phyloP scores from a whole-genome alignment of 2,113 vertebrate genomes.

The Puffinus mauretanicus region DNA sequence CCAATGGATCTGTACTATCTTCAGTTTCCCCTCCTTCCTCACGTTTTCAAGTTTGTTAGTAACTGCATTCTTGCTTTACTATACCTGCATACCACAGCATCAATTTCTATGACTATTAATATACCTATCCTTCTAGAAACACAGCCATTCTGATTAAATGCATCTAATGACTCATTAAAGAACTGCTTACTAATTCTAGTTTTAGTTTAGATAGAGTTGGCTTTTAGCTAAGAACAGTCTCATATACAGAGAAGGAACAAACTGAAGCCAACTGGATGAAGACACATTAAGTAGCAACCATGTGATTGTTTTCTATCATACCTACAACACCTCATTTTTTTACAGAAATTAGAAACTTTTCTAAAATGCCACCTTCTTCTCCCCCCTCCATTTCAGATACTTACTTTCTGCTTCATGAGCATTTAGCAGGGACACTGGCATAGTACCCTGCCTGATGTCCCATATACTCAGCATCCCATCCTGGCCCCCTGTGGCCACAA shows the following conservation, averaged over 20 bases:
- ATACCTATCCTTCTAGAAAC: neutral
- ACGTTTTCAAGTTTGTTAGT: neutral
- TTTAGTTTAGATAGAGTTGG: neutral
- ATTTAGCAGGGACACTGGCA: conserved; percentile 92
- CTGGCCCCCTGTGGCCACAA: conserved; percentile 93
- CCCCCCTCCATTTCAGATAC: neutral
- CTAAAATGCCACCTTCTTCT: neutral
- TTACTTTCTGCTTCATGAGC: conserved; percentile 96
- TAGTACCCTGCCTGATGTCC: conserved; percentile 90
- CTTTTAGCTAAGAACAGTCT: neutral
- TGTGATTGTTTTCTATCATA: neutral
- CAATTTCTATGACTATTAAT: neutral
- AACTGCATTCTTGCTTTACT: neutral
- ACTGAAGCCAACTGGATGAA: neutral
- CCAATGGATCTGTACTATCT: neutral
- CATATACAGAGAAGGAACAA: neutral
- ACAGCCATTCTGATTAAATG: neutral
- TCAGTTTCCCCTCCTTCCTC: neutral
- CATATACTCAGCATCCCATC: conserved; percentile 97
- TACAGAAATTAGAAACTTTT: neutral
- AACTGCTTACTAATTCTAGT: neutral
- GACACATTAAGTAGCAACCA: neutral
- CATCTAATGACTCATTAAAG: neutral
- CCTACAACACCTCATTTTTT: neutral
- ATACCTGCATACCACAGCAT: neutral